Percentiles rank a stretch among this genome's conserved stretches.
Evolutionary conservation across 2,797 vertebrate genomes (phyloP).

Genomic region (Paedocypris micromegethes): DNA sequence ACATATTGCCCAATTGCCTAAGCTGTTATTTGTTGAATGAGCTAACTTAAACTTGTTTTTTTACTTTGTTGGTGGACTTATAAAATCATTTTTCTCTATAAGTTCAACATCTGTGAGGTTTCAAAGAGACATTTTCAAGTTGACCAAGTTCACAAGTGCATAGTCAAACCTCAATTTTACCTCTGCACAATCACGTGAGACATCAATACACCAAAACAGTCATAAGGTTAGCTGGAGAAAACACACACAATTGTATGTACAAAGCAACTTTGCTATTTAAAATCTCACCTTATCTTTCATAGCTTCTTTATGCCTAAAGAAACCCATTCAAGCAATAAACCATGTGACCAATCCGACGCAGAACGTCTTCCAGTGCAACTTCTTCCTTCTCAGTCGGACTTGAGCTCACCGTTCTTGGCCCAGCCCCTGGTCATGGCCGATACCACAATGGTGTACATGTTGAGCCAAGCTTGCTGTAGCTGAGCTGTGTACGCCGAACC

Average conservation of each 20-base stretch:
- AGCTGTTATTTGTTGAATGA: no score
- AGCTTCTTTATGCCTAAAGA: slow-evolving; percentile 20
- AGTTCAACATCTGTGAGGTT: slow-evolving; percentile 13
- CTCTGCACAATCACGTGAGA: slow-evolving; percentile 54
- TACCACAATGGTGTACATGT: slow-evolving; percentile 83
- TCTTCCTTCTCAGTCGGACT: slow-evolving; percentile 65
- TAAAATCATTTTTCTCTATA: not conserved
- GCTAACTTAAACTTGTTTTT: not conserved
- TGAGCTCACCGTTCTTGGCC: slow-evolving; percentile 71
- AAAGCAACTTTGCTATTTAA: slow-evolving; percentile 49
- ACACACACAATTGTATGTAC: slow-evolving; percentile 65
- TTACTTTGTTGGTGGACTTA: not conserved
- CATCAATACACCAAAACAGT: slow-evolving; percentile 68
- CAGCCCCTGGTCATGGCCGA: slow-evolving; percentile 84
- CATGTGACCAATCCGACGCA: slow-evolving; percentile 35
- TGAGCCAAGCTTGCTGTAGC: slow-evolving; percentile 82
- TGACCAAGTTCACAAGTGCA: slow-evolving; percentile 48
- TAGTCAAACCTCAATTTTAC: slow-evolving; percentile 54
- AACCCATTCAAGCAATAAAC: slow-evolving; percentile 18
- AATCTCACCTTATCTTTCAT: slow-evolving; percentile 27
- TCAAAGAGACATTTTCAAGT: slow-evolving; percentile 25
- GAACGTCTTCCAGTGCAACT: slow-evolving; percentile 15
- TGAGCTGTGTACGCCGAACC: slow-evolving; percentile 81
- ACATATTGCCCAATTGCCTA: slow-evolving; percentile 4
- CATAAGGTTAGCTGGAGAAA: slow-evolving; percentile 61